Evolutionary conservation across 2,797 vertebrate species (phyloP).

Genomic region (Melanotaenia nigrans): DNA sequence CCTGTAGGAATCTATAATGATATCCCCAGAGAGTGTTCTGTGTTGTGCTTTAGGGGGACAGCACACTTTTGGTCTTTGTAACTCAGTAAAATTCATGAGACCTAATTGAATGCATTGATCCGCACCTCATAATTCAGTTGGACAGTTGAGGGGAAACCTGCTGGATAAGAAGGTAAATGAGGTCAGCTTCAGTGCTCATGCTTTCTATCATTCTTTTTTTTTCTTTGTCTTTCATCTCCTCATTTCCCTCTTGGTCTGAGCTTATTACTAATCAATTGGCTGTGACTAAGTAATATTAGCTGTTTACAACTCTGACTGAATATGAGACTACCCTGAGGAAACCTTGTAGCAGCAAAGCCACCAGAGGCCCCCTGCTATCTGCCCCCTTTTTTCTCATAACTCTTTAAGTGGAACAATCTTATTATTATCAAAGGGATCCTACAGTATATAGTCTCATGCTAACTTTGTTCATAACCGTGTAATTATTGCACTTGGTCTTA

Average conservation of each 20-base stretch:
- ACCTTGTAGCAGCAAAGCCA: slow-evolving; percentile 23
- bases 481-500: background rate
- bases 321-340: slow-evolving; percentile 28
- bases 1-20: slow-evolving; percentile 35
- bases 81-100: slow-evolving; percentile 46
- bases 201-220: slow-evolving; percentile 19
- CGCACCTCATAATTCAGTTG: slow-evolving; percentile 51
- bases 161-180: slow-evolving; percentile 59
- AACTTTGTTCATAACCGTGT: background rate
- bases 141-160: slow-evolving; percentile 46
- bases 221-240: slow-evolving; percentile 13
- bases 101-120: slow-evolving; percentile 64
- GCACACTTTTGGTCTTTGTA: slow-evolving; percentile 32
- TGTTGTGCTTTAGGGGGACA: slow-evolving; percentile 19
- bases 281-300: slow-evolving; percentile 55
- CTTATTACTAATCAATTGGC: slow-evolving; percentile 46
- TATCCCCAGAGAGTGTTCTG: slow-evolving; percentile 33
- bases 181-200: slow-evolving; percentile 43
- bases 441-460: slow-evolving; percentile 1
- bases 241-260: slow-evolving; percentile 21
- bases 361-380: slow-evolving; percentile 39
- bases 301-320: slow-evolving; percentile 47
- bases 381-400: slow-evolving; percentile 7
- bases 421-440: background rate
- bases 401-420: slow-evolving; percentile 18